phyloP scores from a whole-genome alignment of 2,888 invertebrate genomes.

The Muschampia plurimacula region DNA sequence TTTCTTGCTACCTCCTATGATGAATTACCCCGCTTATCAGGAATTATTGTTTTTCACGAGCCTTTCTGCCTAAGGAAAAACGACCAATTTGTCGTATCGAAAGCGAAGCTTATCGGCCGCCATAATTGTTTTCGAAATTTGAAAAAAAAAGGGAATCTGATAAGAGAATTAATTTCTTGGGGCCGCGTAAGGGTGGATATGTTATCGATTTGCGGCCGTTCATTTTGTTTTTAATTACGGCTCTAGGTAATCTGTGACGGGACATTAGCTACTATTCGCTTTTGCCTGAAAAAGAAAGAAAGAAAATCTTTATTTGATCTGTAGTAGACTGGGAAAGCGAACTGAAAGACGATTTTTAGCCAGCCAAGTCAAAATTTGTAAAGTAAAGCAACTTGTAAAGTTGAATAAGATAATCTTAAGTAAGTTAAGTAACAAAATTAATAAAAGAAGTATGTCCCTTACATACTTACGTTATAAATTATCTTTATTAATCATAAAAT shows the following conservation, averaged over 20 bases:
- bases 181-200: constrained; percentile 32
- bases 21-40: constrained; percentile 58
- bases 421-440: no score
- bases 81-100: constrained; percentile 65
- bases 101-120: constrained; percentile 52
- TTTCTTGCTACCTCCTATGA: constrained; percentile 43
- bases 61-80: constrained; percentile 54
- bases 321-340: no score
- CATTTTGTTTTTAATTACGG: constrained; percentile 28
- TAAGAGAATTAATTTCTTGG: constrained; percentile 54
- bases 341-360: no score
- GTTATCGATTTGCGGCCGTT: constrained; percentile 34
- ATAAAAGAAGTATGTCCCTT: no score
- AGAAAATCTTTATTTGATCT: no score
- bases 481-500: no score
- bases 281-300: not conserved
- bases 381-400: no score
- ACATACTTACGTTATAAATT: no score
- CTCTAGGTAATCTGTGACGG: not conserved
- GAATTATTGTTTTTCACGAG: constrained; percentile 68
- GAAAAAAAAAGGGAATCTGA: constrained; percentile 52
- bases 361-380: no score
- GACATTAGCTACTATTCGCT: constrained; percentile 2
- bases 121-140: constrained; percentile 61
- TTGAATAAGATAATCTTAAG: no score